A percentile compares a stretch with the other conserved stretches of the same genome.
phyloP scores from a whole-genome alignment of 2,797 vertebrate species.

The Emys orbicularis region DNA sequence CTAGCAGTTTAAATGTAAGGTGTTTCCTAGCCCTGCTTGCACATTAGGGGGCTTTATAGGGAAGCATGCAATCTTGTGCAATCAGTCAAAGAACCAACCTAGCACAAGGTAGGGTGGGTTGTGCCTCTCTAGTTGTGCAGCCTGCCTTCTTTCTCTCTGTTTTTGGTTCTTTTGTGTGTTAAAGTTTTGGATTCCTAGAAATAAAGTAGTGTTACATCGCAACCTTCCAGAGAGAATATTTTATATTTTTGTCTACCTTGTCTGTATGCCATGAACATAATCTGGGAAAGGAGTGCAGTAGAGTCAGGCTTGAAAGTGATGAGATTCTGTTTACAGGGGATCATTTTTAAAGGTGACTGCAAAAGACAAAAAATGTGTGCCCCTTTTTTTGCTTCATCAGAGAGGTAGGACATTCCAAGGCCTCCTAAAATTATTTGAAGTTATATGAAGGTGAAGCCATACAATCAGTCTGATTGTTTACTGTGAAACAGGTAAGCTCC shows the following conservation, averaged over 20 bases:
- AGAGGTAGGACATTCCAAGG: not conserved
- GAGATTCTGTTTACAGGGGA: not conserved
- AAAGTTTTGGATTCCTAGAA: not conserved
- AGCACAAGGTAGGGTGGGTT: not conserved
- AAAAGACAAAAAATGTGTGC: constrained; percentile 16
- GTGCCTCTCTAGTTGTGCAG: not conserved
- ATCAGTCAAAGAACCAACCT: not conserved
- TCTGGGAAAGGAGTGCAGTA: not conserved
- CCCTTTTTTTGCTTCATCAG: not conserved
- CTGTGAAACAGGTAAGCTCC: not conserved
- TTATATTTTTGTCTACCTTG: not conserved
- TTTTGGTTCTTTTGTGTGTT: not conserved
- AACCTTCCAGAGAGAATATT: not conserved
- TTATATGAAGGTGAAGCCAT: not conserved
- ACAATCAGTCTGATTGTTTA: not conserved
- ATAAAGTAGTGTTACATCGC: not conserved
- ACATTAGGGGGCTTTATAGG: not conserved
- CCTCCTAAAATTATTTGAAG: not conserved
- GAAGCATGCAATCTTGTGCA: not conserved
- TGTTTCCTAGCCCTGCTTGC: not conserved
- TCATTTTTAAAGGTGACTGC: not conserved
- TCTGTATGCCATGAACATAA: not conserved
- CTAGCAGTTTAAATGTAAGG: not conserved
- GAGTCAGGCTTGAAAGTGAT: not conserved
- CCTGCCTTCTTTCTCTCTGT: not conserved